phyloP scores from a whole-genome alignment of 2,113 vertebrate species.

The Onychostoma macrolepis region DNA sequence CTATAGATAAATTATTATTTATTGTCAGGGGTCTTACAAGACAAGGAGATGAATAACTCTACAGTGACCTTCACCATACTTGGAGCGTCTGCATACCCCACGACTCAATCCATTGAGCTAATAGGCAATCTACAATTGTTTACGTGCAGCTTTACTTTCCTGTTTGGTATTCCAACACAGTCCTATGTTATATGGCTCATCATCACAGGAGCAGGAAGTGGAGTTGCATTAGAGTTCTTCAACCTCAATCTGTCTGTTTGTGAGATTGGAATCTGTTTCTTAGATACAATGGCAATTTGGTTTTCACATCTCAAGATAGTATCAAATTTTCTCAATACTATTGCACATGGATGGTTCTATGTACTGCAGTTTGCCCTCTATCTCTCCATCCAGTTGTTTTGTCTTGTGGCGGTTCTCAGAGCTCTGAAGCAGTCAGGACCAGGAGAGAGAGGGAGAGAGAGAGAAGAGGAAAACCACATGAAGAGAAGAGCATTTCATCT shows the following conservation, averaged over 20 bases:
- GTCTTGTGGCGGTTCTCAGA: no score
- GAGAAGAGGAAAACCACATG: no score
- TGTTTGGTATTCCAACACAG: not conserved
- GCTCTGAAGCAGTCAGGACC: no score
- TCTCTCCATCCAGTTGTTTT: no score
- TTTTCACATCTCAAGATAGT: not conserved
- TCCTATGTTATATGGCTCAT: not conserved
- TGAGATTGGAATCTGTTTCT: not conserved
- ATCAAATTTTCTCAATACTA: no score
- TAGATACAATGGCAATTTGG: not conserved
- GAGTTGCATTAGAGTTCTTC: not conserved
- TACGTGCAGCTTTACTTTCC: not conserved
- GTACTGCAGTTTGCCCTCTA: no score
- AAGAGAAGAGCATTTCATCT: no score
- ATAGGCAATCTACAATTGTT: not conserved
- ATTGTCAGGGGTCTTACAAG: not conserved
- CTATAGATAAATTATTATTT: not conserved
- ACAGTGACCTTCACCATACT: not conserved
- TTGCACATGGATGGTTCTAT: no score
- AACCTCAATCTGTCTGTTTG: not conserved
- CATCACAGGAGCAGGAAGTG: not conserved
- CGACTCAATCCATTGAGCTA: not conserved
- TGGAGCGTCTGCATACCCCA: not conserved
- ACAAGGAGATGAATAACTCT: not conserved
- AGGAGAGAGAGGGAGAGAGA: no score